A percentile compares a stretch with the other conserved stretches of the same genome.
phyloP scores from a whole-genome alignment of 2,113 vertebrate species.

The Hipposideros armiger region DNA sequence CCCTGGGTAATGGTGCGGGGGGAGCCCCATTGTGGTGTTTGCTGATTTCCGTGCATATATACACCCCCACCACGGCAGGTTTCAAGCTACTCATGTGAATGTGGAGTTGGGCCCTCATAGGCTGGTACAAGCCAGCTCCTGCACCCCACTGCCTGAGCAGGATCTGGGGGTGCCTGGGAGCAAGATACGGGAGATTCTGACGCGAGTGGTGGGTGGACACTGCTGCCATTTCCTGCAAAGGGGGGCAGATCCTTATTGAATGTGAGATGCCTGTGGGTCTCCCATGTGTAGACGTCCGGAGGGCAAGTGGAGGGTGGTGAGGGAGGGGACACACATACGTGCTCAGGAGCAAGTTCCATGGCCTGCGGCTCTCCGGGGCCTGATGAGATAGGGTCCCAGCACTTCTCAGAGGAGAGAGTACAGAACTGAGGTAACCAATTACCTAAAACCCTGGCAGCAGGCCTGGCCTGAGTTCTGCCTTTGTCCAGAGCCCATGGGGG shows the following conservation, averaged over 20 bases:
- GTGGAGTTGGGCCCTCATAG: rapidly evolving
- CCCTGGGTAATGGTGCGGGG: background rate
- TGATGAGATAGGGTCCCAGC: background rate
- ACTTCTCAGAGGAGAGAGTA: background rate
- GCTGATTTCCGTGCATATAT: background rate
- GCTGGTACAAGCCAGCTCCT: background rate
- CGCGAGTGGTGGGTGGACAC: background rate
- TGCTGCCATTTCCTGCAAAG: background rate
- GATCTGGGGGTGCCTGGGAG: background rate
- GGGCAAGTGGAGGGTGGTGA: background rate
- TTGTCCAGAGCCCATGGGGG: background rate
- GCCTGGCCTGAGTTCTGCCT: background rate
- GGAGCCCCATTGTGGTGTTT: background rate
- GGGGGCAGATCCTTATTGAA: too few relatives aligned
- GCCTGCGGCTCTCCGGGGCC: background rate
- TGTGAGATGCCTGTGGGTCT: background rate
- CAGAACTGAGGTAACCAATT: background rate
- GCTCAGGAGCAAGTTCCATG: rapidly evolving
- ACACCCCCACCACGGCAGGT: rapidly evolving
- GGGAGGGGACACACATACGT: rapidly evolving
- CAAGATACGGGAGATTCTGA: background rate
- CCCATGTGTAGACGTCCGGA: rapidly evolving
- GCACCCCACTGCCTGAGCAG: rapidly evolving
- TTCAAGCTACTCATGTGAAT: background rate
- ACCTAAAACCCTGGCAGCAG: rapidly evolving